These are phyloP conservation scores for Odocoileus hemionus DNA, from an alignment of 2,113 vertebrate genomes.

Conservation along the genomic window DNA sequence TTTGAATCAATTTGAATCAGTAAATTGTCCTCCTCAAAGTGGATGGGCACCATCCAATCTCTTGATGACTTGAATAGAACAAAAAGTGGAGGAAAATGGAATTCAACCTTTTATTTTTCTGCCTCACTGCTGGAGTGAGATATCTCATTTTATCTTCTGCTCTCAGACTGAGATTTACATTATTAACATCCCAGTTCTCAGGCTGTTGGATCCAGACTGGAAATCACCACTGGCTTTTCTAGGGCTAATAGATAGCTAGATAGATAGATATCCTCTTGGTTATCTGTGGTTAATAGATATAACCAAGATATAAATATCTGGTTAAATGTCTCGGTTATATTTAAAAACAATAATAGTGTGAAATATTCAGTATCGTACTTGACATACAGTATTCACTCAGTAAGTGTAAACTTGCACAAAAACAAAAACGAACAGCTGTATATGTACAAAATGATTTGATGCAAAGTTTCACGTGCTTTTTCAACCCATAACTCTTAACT, in stretches of 20 bases:
- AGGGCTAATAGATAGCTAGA: background rate
- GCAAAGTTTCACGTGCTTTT: background rate
- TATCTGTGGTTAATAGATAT: background rate
- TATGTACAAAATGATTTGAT: background rate
- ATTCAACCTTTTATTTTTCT: background rate
- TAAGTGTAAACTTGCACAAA: background rate
- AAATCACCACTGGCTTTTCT: background rate
- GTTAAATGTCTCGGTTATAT: background rate
- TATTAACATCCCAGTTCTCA: background rate
- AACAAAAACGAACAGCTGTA: background rate
- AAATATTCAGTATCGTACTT: background rate
- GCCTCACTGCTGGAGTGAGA: background rate
- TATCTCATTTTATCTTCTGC: background rate
- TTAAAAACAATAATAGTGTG: background rate
- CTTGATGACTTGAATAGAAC: background rate
- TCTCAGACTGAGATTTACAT: background rate
- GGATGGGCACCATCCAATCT: background rate
- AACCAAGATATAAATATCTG: background rate
- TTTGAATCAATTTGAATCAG: background rate
- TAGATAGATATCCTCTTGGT: background rate
- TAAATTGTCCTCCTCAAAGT: background rate
- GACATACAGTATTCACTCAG: background rate
- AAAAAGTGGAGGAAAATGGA: background rate
- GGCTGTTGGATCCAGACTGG: background rate
- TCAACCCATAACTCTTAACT: background rate